Evolutionary conservation across 2,888 invertebrate species (phyloP), one percentile per base, ranked within the genome.

Genomic region (Brenthis hecate): DNA sequence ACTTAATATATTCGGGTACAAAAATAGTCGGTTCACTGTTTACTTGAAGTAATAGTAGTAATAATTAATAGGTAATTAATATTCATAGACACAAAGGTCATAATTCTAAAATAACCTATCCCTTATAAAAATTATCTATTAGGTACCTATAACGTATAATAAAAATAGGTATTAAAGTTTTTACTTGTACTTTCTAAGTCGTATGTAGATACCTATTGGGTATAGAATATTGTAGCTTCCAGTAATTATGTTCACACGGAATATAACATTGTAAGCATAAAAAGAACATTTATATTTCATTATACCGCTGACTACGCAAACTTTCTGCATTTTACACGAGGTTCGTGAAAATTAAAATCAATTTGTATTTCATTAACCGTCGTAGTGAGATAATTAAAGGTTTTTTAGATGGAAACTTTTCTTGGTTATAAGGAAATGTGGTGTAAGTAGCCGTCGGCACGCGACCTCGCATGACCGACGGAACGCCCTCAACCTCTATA

Each of bases 401-500:
- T 67, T 72, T 80, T 72, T 83, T 80, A 78, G 80, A 81, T 80
- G 81, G 76, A 81, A 80, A 78, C 73, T 80, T 82, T 81, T 80
- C 79, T 79, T 83, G 80, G 81, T 73, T 77, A 76, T 80, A 80
- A 79, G 82, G 78, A 79, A 82, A 82, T 79, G 77, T 79, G 80
- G 61, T 80, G 78, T 79, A 79, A 89, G 75, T 83, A 78, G 73
- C 87, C 87, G 86, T 58, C 87, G 86, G 86, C 92, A 92, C 89
- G 92, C 89, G 61, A 92, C 65, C 4, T 91, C 69, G 91, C 92
- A 91, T 92, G 90, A 61, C 70, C 69, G 73, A 55, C 71, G 73
- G 71, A 68, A 65, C 79, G 85, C 85, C 84, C 81, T 80, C 68
- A 54, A 77, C 77, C 77, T 66, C 56, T 61, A 72, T 69, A 62